Percentiles rank a stretch among this genome's conserved stretches.
These are phyloP conservation scores for Zosterops hypoxanthus DNA, from an alignment of 2,113 vertebrate species.

Conservation along the genomic window DNA sequence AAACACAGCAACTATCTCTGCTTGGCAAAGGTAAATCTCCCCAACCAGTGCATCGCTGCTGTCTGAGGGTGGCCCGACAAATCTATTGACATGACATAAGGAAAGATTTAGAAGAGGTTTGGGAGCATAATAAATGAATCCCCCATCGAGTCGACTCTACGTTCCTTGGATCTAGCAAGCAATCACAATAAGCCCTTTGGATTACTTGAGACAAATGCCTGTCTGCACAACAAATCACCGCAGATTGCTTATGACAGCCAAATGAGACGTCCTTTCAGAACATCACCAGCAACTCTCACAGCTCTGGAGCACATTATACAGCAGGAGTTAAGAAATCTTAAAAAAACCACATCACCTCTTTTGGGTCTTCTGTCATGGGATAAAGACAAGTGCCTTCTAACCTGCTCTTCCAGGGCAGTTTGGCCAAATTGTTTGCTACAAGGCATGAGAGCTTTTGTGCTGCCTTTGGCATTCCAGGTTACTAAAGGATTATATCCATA, in stretches of 20 bases:
- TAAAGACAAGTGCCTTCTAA: background rate
- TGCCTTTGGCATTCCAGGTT: conserved; percentile 58
- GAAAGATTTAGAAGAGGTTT: conserved; percentile 53
- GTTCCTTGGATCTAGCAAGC: background rate
- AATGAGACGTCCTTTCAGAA: conserved; percentile 14
- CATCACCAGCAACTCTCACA: background rate
- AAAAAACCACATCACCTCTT: background rate
- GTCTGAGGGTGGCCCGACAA: background rate
- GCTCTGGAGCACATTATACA: background rate
- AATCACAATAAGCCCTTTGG: conserved; percentile 58
- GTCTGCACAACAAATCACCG: conserved; percentile 37
- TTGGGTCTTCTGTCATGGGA: background rate
- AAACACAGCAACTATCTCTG: background rate
- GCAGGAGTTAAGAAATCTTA: background rate
- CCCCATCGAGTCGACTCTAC: background rate
- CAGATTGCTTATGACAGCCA: conserved; percentile 55
- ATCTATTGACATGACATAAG: background rate
- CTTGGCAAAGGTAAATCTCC: background rate
- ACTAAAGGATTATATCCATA: conserved; percentile 66
- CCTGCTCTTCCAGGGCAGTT: background rate
- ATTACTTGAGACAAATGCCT: conserved; percentile 46
- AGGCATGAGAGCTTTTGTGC: conserved; percentile 31
- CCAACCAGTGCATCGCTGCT: background rate
- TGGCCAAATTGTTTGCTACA: background rate
- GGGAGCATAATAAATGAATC: conserved; percentile 48